Evolutionary conservation across 2,888 invertebrate species (phyloP).

Genomic region (Lasius platythorax): DNA sequence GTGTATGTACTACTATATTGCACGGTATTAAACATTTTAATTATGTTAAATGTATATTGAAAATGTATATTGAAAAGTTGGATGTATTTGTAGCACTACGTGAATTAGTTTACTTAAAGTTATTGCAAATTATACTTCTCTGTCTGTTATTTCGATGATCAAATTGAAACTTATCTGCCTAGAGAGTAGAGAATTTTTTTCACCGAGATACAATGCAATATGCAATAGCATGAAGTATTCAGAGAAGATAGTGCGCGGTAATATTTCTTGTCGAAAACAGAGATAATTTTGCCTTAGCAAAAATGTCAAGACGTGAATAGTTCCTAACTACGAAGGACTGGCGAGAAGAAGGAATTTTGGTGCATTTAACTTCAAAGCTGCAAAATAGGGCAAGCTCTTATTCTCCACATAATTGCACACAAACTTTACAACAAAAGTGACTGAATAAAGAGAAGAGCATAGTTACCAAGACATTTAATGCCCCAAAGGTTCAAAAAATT

Average conservation of each 20-base stretch:
- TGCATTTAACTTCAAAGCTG: not conserved
- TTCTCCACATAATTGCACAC: conserved; percentile 21
- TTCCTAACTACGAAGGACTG: not conserved
- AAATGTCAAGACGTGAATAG: conserved; percentile 19
- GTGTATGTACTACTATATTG: not conserved
- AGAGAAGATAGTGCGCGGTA: not conserved
- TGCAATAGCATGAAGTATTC: not conserved
- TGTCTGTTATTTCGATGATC: not conserved
- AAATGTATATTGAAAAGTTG: not conserved
- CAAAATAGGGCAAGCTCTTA: not conserved
- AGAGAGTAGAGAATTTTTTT: not conserved
- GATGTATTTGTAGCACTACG: not conserved
- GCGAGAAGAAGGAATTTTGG: conserved; percentile 7
- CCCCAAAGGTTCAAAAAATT: not conserved
- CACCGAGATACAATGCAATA: not conserved
- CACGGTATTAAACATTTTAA: not conserved
- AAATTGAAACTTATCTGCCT: not conserved
- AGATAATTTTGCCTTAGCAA: not conserved
- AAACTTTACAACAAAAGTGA: conserved; percentile 6
- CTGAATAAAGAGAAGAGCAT: not conserved
- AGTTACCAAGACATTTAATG: not conserved
- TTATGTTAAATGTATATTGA: not conserved
- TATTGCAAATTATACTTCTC: not conserved
- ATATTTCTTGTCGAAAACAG: not conserved
- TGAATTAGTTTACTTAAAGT: not conserved